A percentile compares a stretch with the other conserved stretches of the same genome.
These are phyloP conservation scores for Hyperoplus immaculatus DNA, from an alignment of 2,797 vertebrate species.

Conservation along the genomic window DNA sequence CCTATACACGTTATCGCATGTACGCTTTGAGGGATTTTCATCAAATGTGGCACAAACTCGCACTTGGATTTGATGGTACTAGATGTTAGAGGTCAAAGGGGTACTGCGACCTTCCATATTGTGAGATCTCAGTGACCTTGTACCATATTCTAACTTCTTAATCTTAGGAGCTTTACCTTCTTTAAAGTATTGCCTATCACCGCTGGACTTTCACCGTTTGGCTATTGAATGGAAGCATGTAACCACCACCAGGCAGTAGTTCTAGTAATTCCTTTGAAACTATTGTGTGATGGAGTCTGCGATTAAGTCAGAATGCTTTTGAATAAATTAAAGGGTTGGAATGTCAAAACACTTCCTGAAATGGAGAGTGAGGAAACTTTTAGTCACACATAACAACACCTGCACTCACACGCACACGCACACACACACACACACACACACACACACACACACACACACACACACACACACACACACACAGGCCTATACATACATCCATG, in stretches of 20 bases:
- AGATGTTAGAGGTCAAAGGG: too few species aligned
- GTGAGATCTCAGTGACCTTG: too few species aligned
- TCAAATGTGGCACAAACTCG: not conserved
- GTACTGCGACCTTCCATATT: too few species aligned
- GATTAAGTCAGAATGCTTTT: slow-evolving; percentile 8
- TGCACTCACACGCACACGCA: not conserved
- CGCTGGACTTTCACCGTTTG: too few species aligned
- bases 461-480: not conserved
- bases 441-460: not conserved
- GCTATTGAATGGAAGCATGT: too few species aligned
- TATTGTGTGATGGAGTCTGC: slow-evolving; percentile 29
- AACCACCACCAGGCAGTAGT: not conserved
- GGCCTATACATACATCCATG: slow-evolving; percentile 5
- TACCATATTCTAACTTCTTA: too few species aligned
- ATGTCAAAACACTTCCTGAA: not conserved
- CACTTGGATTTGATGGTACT: too few species aligned
- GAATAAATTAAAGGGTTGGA: not conserved
- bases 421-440: not conserved
- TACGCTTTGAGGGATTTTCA: not conserved
- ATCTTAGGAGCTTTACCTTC: too few species aligned
- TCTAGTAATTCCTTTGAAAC: slow-evolving; percentile 25
- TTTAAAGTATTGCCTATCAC: too few species aligned
- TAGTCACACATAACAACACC: not conserved
- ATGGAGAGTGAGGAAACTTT: not conserved
- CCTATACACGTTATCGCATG: not conserved